Conservation (phyloP, 2,797 vertebrate species). For the Taeniopygia guttata region DNA sequence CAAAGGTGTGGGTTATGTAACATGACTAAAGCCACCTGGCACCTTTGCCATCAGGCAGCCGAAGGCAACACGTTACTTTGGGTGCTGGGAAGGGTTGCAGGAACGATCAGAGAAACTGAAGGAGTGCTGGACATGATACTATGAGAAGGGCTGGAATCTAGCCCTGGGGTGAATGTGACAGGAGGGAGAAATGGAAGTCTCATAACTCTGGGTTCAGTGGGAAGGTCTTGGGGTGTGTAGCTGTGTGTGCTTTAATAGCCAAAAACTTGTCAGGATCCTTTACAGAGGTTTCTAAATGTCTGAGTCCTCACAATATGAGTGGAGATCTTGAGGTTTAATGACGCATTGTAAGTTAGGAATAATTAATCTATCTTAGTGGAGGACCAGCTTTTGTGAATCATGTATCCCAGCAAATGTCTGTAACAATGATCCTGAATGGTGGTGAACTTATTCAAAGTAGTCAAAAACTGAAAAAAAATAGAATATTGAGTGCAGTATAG, state of each 20-base stretch:
- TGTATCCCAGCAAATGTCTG: background rate
- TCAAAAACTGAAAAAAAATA: background rate
- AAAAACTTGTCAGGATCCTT: background rate
- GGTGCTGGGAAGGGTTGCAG: background rate
- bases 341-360: background rate
- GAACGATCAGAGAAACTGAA: background rate
- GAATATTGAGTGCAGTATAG: too few species aligned
- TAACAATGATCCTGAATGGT: background rate
- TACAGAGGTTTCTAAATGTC: background rate
- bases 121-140: background rate
- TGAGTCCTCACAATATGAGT: background rate
- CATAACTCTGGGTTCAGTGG: background rate
- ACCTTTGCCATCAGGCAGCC: background rate
- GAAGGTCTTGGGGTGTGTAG: background rate
- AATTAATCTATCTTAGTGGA: background rate
- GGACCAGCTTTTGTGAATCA: background rate
- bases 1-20: background rate
- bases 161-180: background rate
- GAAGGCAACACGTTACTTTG: background rate
- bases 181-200: background rate
- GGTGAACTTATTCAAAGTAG: background rate
- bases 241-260: background rate
- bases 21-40: background rate
- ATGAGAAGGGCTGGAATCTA: background rate
- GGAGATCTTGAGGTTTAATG: background rate